A percentile compares a stretch with the other conserved stretches of the same genome.
Evolutionary conservation across 2,113 vertebrate genomes (phyloP).

Genomic region (Tupaia chinensis): DNA sequence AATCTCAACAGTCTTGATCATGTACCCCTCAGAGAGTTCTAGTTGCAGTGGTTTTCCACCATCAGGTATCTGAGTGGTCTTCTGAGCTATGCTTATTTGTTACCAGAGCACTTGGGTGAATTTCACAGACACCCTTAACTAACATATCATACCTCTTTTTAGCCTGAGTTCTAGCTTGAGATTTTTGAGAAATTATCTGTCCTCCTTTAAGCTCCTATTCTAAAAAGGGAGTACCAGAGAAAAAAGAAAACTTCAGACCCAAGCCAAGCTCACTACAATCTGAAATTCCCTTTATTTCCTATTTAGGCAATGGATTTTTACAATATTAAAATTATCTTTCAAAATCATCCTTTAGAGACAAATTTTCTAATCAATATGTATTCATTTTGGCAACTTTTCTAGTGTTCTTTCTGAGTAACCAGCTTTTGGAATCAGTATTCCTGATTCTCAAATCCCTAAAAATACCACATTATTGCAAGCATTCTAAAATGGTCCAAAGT

Average conservation of each 20-base stretch:
- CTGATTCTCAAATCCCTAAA: neutral
- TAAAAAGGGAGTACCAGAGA: neutral
- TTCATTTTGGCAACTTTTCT: neutral
- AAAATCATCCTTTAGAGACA: neutral
- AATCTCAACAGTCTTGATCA: rapidly evolving
- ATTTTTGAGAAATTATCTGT: rapidly evolving
- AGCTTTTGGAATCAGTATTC: neutral
- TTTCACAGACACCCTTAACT: neutral
- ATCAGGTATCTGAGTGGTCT: no score
- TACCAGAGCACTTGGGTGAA: neutral
- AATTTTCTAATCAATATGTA: neutral
- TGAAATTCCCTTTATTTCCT: neutral
- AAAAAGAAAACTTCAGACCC: neutral
- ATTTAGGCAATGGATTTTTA: neutral
- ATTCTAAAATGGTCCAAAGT: neutral
- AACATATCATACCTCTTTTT: neutral
- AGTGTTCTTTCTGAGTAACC: neutral
- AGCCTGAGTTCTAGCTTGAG: neutral
- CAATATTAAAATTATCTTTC: neutral
- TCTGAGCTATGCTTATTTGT: neutral
- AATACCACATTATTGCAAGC: neutral
- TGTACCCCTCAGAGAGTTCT: neutral
- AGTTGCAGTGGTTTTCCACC: neutral
- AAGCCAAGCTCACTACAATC: rapidly evolving
- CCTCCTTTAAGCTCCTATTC: neutral